phyloP scores from a whole-genome alignment of 1,140 invertebrate species.

The Drosophila nannoptera region DNA sequence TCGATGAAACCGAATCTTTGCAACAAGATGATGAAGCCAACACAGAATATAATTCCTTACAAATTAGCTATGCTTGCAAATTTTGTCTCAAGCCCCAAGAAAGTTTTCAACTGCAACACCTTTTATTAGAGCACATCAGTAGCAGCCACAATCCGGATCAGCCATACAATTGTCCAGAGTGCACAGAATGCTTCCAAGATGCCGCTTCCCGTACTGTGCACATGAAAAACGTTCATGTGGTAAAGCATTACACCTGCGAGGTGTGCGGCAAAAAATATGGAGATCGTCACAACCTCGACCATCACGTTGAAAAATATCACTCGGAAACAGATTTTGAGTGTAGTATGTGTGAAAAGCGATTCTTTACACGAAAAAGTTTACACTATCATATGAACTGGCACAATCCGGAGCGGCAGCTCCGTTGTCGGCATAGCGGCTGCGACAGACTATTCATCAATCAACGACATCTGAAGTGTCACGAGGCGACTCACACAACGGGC shows the following conservation, averaged over 20 bases:
- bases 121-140: slow-evolving; percentile 67
- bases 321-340: slow-evolving; percentile 76
- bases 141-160: slow-evolving; percentile 57
- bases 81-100: slow-evolving; percentile 63
- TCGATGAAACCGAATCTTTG: slow-evolving; percentile 30
- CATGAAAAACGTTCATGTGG: slow-evolving; percentile 62
- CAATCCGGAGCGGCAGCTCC: slow-evolving; percentile 66
- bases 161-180: slow-evolving; percentile 72
- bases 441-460: slow-evolving; percentile 74
- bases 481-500: slow-evolving; percentile 66
- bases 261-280: slow-evolving; percentile 74
- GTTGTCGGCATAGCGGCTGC: slow-evolving; percentile 62
- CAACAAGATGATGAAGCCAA: slow-evolving; percentile 11
- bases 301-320: slow-evolving; percentile 74
- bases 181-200: slow-evolving; percentile 63
- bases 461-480: slow-evolving; percentile 67
- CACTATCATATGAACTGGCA: slow-evolving; percentile 78
- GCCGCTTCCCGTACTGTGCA: slow-evolving; percentile 73
- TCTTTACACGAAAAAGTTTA: slow-evolving; percentile 70
- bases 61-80: slow-evolving; percentile 69
- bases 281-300: slow-evolving; percentile 70
- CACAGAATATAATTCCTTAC: slow-evolving; percentile 26
- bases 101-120: slow-evolving; percentile 60
- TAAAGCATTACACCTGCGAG: slow-evolving; percentile 61
- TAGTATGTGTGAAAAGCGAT: slow-evolving; percentile 66